Conservation (phyloP, 1,140 invertebrate species). For the Metaphire vulgaris region DNA sequence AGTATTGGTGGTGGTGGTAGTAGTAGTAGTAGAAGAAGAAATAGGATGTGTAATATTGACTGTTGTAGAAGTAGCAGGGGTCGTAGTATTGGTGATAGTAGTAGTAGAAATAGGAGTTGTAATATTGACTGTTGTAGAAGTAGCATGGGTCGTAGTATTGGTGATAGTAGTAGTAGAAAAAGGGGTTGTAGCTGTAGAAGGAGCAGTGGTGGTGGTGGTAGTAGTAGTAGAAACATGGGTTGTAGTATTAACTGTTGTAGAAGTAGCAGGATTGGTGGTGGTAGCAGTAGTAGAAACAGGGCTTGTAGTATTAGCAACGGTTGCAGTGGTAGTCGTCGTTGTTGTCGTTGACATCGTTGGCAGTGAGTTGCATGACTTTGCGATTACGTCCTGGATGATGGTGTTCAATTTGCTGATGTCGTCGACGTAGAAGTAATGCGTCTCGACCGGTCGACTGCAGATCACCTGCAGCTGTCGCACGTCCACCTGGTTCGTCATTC, state of each 20-base stretch:
- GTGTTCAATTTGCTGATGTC: background rate
- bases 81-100: background rate
- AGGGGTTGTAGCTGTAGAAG: background rate
- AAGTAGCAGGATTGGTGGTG: background rate
- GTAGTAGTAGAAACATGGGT: background rate
- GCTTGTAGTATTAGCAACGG: background rate
- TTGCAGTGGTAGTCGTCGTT: background rate
- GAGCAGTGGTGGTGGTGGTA: background rate
- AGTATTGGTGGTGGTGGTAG: background rate
- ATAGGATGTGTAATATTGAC: background rate
- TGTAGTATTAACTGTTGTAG: background rate
- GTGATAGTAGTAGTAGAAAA: background rate
- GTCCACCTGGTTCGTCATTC: constrained; percentile 19
- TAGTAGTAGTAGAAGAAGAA: background rate
- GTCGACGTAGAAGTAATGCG: constrained; percentile 12
- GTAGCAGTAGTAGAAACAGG: constrained; percentile 3
- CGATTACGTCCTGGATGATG: background rate
- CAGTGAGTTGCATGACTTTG: background rate
- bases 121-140: background rate
- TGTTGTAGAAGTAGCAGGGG: background rate
- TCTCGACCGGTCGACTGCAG: background rate
- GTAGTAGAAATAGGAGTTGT: background rate
- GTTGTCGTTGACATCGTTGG: background rate
- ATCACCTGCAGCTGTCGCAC: constrained; percentile 1
- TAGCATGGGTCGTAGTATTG: background rate